Evolutionary conservation across 2,888 invertebrate species (phyloP).

Genomic region (Spicauda simplicius): DNA sequence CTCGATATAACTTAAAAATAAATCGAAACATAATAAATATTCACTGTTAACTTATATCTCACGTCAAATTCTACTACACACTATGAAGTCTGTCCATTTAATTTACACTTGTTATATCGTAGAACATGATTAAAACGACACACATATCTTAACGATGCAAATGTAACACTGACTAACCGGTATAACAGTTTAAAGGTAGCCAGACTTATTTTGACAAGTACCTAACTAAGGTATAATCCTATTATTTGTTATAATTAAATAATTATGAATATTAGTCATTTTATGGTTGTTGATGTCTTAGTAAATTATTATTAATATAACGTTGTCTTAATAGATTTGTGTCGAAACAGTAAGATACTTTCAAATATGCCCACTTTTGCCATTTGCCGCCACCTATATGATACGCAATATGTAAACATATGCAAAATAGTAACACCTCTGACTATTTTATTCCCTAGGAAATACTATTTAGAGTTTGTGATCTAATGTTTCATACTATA

Average conservation of each 20-base stretch:
- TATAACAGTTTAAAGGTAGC: neutral
- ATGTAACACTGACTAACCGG: no score
- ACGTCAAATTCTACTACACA: neutral
- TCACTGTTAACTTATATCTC: neutral
- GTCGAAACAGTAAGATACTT: neutral
- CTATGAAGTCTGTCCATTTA: neutral
- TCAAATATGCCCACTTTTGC: neutral
- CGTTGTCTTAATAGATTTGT: neutral
- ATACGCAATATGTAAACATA: no score
- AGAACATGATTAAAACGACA: no score
- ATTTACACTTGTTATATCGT: no score
- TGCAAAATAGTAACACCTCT: no score
- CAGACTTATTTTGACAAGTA: neutral
- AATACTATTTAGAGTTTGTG: no score
- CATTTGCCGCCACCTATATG: neutral
- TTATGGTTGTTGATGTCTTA: conserved; percentile 27
- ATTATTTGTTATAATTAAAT: conserved; percentile 13
- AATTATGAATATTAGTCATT: conserved; percentile 7
- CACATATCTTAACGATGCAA: no score
- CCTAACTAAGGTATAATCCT: neutral
- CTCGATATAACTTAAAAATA: neutral
- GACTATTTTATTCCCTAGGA: no score
- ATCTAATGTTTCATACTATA: neutral
- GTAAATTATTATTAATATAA: conserved; percentile 13
- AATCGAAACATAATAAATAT: neutral